Evolutionary conservation across 1,140 invertebrate species (phyloP).

Genomic region (Helicoverpa zea): DNA sequence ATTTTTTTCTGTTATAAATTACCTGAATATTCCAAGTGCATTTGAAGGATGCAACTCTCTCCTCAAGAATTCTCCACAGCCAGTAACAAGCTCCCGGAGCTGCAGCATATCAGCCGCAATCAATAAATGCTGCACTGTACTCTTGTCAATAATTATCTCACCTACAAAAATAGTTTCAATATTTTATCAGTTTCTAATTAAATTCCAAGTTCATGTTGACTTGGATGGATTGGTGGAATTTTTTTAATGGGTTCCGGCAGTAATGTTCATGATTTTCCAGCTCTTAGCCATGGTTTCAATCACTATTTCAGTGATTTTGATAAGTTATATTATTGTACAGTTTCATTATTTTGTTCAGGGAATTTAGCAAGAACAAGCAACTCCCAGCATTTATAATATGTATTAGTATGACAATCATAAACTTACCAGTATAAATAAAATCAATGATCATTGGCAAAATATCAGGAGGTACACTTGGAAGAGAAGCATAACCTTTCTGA

Average conservation of each 20-base stretch:
- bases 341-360: no score
- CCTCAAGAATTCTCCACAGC: constrained; percentile 95
- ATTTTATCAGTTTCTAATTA: no score
- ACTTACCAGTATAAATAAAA: constrained; percentile 95
- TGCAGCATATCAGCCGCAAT: constrained; percentile 97
- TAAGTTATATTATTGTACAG: no score
- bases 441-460: constrained; percentile 93
- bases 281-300: no score
- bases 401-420: no score
- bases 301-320: no score
- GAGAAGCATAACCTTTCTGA: constrained; percentile 91
- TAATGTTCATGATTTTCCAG: no score
- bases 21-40: constrained; percentile 96
- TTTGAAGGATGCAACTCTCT: constrained; percentile 96
- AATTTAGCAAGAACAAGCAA: no score
- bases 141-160: constrained; percentile 87
- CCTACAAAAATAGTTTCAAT: constrained; percentile 61
- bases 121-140: constrained; percentile 96
- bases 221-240: no score
- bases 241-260: no score
- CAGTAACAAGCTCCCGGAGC: constrained; percentile 93
- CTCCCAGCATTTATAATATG: no score
- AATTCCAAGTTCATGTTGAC: no score
- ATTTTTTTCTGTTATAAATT: constrained; percentile 47
- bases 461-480: constrained; percentile 92